These are phyloP conservation scores for Tokudaia tokunoshimensis DNA, from an alignment of 2,797 vertebrate genomes.

Conservation along the genomic window DNA sequence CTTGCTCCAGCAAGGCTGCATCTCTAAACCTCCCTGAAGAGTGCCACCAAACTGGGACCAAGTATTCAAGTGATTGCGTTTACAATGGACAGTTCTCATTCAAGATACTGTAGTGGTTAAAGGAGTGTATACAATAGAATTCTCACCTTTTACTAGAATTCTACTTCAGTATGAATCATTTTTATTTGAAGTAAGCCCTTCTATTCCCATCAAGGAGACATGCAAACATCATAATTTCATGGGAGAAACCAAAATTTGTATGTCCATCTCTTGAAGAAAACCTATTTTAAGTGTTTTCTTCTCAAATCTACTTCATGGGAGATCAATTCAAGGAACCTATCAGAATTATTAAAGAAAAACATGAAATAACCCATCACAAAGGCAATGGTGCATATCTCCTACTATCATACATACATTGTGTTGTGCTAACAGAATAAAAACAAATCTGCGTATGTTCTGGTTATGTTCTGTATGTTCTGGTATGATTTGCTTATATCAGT, in stretches of 20 bases:
- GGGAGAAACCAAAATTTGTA: constrained; percentile 5
- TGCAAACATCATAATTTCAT: background rate
- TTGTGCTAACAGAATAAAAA: background rate
- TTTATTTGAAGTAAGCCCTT: background rate
- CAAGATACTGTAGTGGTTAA: background rate
- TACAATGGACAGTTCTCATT: background rate
- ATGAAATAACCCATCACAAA: background rate
- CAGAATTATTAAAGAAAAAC: background rate
- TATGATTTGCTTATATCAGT: background rate
- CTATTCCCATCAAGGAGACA: background rate
- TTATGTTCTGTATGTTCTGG: background rate
- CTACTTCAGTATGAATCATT: background rate
- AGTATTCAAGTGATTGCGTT: background rate
- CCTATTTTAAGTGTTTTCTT: constrained; percentile 33
- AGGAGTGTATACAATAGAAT: background rate
- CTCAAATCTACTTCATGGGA: constrained; percentile 1
- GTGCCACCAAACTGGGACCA: background rate
- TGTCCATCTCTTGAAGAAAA: background rate
- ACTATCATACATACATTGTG: background rate
- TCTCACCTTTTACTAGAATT: background rate
- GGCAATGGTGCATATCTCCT: background rate
- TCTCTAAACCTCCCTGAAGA: background rate
- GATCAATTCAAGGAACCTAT: background rate
- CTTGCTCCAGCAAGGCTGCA: background rate
- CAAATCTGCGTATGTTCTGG: background rate